phyloP scores from a whole-genome alignment of 2,797 vertebrate species.

The Sebastes kiyomatsui region DNA sequence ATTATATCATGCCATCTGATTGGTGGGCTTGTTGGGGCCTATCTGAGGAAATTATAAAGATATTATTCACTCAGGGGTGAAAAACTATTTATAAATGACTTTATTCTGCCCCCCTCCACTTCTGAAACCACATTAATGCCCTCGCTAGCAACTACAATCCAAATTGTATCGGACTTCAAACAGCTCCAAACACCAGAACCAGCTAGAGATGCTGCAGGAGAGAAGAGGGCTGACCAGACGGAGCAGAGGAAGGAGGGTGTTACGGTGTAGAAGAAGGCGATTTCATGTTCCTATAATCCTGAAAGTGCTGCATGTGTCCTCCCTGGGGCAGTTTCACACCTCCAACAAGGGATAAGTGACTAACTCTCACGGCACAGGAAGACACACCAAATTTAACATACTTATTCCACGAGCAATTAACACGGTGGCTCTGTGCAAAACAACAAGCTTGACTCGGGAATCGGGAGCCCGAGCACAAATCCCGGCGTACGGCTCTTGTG shows the following conservation, averaged over 20 bases:
- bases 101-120: too few species aligned
- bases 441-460: conserved; percentile 45
- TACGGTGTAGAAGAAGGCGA: conserved; percentile 56
- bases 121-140: not conserved
- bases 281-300: conserved; percentile 72
- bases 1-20: not conserved
- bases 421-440: conserved; percentile 60
- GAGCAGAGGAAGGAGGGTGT: conserved; percentile 17
- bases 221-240: conserved; percentile 20
- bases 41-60: not conserved
- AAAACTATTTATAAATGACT: not conserved
- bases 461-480: conserved; percentile 38
- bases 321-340: conserved; percentile 67
- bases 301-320: conserved; percentile 49
- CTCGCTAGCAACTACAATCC: not conserved
- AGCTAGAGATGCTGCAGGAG: conserved; percentile 11
- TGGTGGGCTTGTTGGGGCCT: too few species aligned
- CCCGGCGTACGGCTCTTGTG: conserved; percentile 28
- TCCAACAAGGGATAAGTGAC: conserved; percentile 62
- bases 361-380: conserved; percentile 32
- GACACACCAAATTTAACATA: conserved; percentile 40
- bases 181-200: not conserved
- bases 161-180: conserved; percentile 4
- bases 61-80: not conserved
- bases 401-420: conserved; percentile 68